Evolutionary conservation across 2,888 invertebrate genomes (phyloP).

Genomic region (Amblyjoppa fuscipennis): DNA sequence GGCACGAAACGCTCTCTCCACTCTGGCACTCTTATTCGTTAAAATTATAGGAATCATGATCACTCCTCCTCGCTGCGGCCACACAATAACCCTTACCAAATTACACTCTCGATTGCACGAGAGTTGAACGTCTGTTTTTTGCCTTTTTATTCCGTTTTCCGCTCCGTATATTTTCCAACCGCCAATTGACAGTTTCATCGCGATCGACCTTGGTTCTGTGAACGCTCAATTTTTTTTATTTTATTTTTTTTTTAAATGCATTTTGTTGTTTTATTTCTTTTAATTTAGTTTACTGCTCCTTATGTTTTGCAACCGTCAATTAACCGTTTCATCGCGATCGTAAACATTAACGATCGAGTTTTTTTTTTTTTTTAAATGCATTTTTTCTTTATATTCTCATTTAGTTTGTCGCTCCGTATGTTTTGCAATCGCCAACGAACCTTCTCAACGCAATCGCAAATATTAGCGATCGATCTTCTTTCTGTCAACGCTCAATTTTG

Average conservation of each 20-base stretch:
- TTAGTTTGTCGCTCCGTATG: slow-evolving; percentile 47
- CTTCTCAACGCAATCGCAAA: background rate
- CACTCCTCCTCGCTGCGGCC: slow-evolving; percentile 56
- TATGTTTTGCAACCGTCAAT: slow-evolving; percentile 73
- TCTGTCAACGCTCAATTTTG: background rate
- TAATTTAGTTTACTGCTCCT: slow-evolving; percentile 16
- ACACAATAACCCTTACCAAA: slow-evolving; percentile 70
- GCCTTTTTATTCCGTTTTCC: background rate
- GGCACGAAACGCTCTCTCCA: slow-evolving; percentile 22
- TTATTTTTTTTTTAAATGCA: background rate
- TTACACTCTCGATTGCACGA: slow-evolving; percentile 75
- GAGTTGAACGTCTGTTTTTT: slow-evolving; percentile 23
- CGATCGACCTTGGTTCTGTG: background rate
- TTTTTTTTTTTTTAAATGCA: too few relatives aligned
- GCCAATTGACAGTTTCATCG: slow-evolving; percentile 51
- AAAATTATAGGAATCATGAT: slow-evolving; percentile 81
- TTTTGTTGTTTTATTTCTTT: background rate
- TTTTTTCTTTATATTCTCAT: background rate
- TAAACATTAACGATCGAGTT: background rate
- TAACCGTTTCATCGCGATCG: background rate
- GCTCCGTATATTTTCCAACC: slow-evolving; percentile 71
- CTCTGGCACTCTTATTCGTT: slow-evolving; percentile 60
- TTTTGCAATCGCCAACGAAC: slow-evolving; percentile 73
- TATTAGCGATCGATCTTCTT: background rate
- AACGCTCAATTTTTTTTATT: background rate